Evolutionary conservation across 2,113 vertebrate genomes (phyloP), one percentile per base, ranked within the genome.

Genomic region (Stigmatopora argus): DNA sequence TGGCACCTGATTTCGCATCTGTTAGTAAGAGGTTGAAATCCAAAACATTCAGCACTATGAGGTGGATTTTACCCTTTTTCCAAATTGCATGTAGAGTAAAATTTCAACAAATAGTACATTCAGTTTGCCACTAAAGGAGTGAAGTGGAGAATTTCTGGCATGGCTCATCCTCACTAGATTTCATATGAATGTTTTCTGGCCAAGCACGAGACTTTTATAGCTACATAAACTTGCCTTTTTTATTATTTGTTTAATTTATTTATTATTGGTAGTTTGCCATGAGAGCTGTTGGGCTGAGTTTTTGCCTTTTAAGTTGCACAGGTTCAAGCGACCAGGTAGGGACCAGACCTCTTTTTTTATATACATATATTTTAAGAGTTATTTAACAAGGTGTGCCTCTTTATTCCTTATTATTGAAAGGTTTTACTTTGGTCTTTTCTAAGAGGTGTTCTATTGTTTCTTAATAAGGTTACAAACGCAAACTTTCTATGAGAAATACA

Each of bases 241-340:
- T 75, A 64, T 53, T 77, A 31, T 31, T 85, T 51, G 65, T 69
- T 19, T 38, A 9, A 64, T n/a, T 56, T 56, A 56, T 71, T 77
- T 77, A 31, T 31, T 31, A 31, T 31, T 31, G 26, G 26, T 31
- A 31, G 26, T 31, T 31, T 31, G 26, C 3, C 2, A 31, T 31
- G 26, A 31, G 26, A 31, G 26, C 26, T 31, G 26, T 34, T 73
- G 67, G 69, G 65, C 64, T 73, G 67, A 23, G 59, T 55, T 72
- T 81, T 78, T 88, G 85, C 84, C 77, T 68, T 86, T 89, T 86
- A 56, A 81, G 86, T 88, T 85, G 75, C 73, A 82, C 80, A 77
- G 58, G 67, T 82, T 79, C 71, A 80, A 70, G 62, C 74, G 73
- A 76, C 71, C 46, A 44, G 67, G 69, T 61, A 74, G 78, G 79